These are phyloP conservation scores for Neoitamus cyanurus DNA, from an alignment of 2,888 invertebrate species.

Conservation along the genomic window DNA sequence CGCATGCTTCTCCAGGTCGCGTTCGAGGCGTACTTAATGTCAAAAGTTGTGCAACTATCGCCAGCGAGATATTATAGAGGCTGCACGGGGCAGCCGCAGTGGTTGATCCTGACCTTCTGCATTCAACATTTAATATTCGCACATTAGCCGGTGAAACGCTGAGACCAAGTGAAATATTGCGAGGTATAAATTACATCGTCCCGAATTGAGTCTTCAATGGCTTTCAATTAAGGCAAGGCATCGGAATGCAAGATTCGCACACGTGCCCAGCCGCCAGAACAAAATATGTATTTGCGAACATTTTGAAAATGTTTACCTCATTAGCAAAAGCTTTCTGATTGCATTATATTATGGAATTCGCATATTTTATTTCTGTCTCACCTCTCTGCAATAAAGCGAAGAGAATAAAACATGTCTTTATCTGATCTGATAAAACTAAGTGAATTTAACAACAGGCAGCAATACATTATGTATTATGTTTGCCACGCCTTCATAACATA, in stretches of 20 bases:
- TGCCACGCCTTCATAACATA: too few relatives aligned
- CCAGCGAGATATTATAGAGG: neutral
- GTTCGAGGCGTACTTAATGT: neutral
- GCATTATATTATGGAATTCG: neutral
- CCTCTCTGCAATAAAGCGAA: neutral
- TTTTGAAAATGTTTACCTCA: neutral
- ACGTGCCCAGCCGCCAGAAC: neutral
- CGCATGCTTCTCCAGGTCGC: slow-evolving; percentile 1
- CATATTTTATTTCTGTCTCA: neutral
- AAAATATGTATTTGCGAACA: neutral
- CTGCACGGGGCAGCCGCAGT: neutral
- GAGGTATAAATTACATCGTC: neutral
- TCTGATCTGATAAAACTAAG: too few relatives aligned
- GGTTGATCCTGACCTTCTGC: neutral
- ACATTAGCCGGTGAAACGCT: neutral
- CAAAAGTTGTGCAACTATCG: neutral
- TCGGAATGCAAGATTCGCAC: neutral
- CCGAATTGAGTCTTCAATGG: neutral
- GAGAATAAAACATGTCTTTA: too few relatives aligned
- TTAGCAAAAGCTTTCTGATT: neutral
- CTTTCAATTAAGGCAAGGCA: neutral
- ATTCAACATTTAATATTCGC: slow-evolving; percentile 1
- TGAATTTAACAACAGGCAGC: too few relatives aligned
- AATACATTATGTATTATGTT: too few relatives aligned
- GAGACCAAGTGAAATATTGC: neutral